Evolutionary conservation across 2,888 invertebrate species (phyloP), one percentile per base, ranked within the genome.

Genomic region (Scrobipalpa atriplicella): DNA sequence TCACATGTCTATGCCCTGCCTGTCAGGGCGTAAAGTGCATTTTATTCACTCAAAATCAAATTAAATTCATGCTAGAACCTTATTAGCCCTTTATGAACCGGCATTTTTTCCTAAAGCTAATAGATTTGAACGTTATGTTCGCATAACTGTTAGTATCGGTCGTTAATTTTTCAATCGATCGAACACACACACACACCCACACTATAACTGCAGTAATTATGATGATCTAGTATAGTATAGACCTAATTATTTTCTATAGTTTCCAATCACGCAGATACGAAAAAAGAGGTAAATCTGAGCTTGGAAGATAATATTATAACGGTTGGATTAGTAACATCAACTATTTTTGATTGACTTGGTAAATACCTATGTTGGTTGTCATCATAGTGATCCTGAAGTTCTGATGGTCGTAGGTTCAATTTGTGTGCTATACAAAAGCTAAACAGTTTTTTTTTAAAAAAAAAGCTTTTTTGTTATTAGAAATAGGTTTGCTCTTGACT

Each of bases 111-210:
- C 29, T 29, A 29, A n/a, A n/a, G 29, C 29, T 29, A 29, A 29
- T 5, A 29, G 29, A 29, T 29, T 29, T 29, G 29, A 47, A 18
- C 19, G 52, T 52, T 58, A 58, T 38, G 58, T 58, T 58, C n/a
- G n/a, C 38, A 58, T 58, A 58, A 58, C 58, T 38, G 58, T 58
- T 58, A 38, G 9, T 21, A 52, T 38, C 58, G 58, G 36, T 58
- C 58, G 58, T 58, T 58, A 58, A 58, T 16, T 58, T 58, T 58
- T n/a, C 58, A 38, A 58, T 58, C 38, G 58, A 58, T 58, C 38
- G 58, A 38, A 29, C 38, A 58, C n/a, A n/a, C 21, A 9, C 58
- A 36, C 56, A 29, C 9, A 21, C 19, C 5, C 13, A 29, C 10
- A 19, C 10, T 3, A 19, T 21, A 1, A 21, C 13, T 58, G 38